Conservation (phyloP, 2,113 vertebrate species). For the Baryphthengus martii region DNA sequence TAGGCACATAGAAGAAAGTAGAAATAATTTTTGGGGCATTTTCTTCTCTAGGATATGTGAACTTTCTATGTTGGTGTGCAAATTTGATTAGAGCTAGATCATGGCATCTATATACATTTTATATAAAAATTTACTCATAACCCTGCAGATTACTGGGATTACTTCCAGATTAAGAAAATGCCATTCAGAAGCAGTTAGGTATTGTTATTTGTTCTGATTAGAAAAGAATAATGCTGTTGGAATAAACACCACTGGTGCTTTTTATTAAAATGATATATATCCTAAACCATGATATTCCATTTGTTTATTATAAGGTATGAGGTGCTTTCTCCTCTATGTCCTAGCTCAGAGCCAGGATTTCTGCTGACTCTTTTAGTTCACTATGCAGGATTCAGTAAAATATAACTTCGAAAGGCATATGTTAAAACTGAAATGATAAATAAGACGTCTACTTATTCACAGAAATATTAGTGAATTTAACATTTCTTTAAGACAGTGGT, state of each 20-base stretch:
- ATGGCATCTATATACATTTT: background rate
- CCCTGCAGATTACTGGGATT: background rate
- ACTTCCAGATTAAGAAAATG: background rate
- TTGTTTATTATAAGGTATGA: background rate
- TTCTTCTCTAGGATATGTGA: background rate
- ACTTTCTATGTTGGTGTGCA: background rate
- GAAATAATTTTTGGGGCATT: background rate
- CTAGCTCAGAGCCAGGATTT: background rate
- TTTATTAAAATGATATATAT: background rate
- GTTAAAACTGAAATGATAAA: background rate
- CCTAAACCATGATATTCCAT: background rate
- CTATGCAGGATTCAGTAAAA: background rate
- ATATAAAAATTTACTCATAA: background rate
- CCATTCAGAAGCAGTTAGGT: background rate
- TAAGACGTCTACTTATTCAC: accelerated
- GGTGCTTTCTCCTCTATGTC: background rate
- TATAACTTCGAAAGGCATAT: background rate
- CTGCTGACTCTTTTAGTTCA: background rate
- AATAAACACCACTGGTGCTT: accelerated
- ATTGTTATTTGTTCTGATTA: background rate
- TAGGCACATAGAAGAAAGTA: background rate
- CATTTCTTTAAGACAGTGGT: background rate
- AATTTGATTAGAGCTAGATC: background rate
- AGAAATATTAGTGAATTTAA: background rate
- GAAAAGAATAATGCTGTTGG: background rate